Base-by-base conservation (phyloP, 2,888 invertebrate species). In the Eucera pruinosa region DNA sequence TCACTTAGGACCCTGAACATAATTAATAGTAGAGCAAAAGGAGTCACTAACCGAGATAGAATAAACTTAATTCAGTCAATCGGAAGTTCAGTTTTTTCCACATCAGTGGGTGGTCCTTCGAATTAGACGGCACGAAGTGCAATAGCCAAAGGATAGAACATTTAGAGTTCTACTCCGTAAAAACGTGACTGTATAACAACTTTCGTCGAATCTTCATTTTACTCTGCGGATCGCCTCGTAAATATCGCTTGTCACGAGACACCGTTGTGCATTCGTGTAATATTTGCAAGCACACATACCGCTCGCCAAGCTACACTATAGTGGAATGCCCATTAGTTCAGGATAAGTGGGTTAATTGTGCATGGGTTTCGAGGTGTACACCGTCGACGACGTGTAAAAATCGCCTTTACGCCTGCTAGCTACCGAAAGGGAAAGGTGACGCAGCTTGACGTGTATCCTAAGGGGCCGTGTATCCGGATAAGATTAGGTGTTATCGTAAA, bases 301-400 rank as follows among this genome's bases (percentile, higher is more conserved):
- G 33, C 18, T 36, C 50, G 50, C 45, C 52, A 23, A 11, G 33
- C 52, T 78, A 78, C 70, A 78, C 75, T 48, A 57, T 86, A 86
- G 87, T 85, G 84, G 84, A 88, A 87, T 81, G 84, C 72, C 84
- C 85, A 87, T 88, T 87, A 88, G 86, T 88, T 88, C 81, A 83
- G 85, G 86, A 84, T 84, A 88, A 87, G 82, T 87, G 83, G 85
- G 86, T 86, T 88, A 87, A 89, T 88, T 84, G 84, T 83, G 68
- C 74, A 67, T 78, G 64, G 55, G 65, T 78, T 80, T 83, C 64
- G 76, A 54, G 74, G 69, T 65, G 72, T 67, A 77, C 61, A 71
- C 60, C 67, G 78, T 74, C 75, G 81, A 62, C 79, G 80, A 83
- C 78, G 75, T 77, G 77, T 86, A 86, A 88, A 87, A 87, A 84